These are phyloP conservation scores for Coryphaenoides rupestris DNA, from an alignment of 2,113 vertebrate genomes.

Conservation along the genomic window DNA sequence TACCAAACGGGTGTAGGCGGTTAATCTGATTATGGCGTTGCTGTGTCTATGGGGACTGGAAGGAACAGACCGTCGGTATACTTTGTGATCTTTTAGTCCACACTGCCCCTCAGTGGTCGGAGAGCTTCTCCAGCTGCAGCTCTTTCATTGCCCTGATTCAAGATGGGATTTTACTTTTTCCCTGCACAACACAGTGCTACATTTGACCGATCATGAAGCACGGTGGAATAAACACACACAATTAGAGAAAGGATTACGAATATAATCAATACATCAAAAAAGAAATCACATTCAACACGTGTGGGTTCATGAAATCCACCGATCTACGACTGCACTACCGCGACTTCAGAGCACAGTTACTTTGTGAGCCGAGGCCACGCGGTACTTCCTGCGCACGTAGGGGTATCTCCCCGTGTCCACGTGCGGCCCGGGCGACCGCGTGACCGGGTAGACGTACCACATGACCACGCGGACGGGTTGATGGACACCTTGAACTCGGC, in stretches of 20 bases:
- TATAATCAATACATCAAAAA: neutral
- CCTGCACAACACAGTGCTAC: too few species aligned
- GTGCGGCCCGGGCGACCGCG: neutral
- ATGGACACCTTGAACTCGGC: conserved; percentile 71
- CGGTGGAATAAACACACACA: too few species aligned
- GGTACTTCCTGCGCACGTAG: neutral
- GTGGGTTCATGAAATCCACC: neutral
- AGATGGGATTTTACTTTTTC: neutral
- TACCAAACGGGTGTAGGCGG: conserved; percentile 7
- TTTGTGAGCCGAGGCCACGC: neutral
- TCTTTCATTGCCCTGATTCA: neutral
- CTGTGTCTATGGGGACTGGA: neutral
- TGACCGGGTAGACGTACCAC: conserved; percentile 76
- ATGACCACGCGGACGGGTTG: conserved; percentile 83
- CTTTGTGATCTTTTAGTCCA: conserved; percentile 4
- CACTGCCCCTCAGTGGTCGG: conserved; percentile 23
- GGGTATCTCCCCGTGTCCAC: neutral
- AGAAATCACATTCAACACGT: neutral
- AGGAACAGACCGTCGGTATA: neutral
- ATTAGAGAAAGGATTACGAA: too few species aligned
- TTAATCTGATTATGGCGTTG: neutral
- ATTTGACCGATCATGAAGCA: too few species aligned
- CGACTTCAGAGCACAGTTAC: conserved; percentile 15
- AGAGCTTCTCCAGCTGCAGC: neutral
- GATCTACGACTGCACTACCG: neutral